A percentile compares a stretch with the other conserved stretches of the same genome.
Conservation (phyloP, 2,797 vertebrate species). For the Lutjanus campechanus region DNA sequence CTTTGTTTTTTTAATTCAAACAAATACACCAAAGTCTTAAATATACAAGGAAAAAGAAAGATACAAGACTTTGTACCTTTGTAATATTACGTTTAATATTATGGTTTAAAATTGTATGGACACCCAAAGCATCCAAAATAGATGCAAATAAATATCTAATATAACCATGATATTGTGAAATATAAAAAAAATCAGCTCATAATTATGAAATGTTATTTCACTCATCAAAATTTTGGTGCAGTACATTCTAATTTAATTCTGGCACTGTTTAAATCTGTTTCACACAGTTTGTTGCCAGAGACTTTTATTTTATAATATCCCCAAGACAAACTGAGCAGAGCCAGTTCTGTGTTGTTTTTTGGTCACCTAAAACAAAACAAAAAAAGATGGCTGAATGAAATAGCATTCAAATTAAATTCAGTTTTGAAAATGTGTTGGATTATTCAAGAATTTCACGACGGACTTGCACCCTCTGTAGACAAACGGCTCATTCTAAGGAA, state of each 20-base stretch:
- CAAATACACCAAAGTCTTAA: background rate
- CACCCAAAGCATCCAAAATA: too few relatives aligned
- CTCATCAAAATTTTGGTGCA: background rate
- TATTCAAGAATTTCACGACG: background rate
- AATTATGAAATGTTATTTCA: background rate
- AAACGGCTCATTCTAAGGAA: too few relatives aligned
- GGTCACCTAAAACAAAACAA: too few relatives aligned
- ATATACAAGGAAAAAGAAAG: background rate
- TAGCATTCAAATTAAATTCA: background rate
- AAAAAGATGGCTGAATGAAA: background rate
- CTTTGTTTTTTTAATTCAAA: background rate
- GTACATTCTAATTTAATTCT: background rate
- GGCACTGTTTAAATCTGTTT: background rate
- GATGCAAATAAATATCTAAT: background rate
- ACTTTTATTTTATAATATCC: too few relatives aligned
- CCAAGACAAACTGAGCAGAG: background rate
- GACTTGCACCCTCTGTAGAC: too few relatives aligned
- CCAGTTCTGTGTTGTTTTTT: too few relatives aligned
- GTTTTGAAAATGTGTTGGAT: background rate
- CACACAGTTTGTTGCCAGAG: too few relatives aligned
- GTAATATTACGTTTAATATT: too few relatives aligned
- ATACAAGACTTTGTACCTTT: too few relatives aligned
- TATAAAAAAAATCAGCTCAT: too few relatives aligned
- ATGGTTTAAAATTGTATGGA: too few relatives aligned
- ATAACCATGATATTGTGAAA: background rate